phyloP scores from a whole-genome alignment of 2,888 invertebrate genomes.

The Branchinecta sandiegonensis region DNA sequence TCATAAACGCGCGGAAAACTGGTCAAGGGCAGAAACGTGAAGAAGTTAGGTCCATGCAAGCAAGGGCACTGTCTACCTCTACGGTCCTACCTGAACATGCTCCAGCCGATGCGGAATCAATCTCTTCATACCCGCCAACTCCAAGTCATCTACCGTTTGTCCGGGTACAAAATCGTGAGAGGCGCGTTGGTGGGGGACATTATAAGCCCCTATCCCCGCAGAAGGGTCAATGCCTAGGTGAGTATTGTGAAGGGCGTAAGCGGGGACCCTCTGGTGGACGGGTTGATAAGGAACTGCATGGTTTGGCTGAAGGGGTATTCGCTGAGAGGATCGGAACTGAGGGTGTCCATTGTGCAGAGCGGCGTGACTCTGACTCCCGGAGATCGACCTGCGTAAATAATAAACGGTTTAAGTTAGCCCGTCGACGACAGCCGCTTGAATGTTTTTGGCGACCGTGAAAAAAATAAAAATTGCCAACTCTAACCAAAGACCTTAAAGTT shows the following conservation, averaged over 20 bases:
- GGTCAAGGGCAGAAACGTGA: too few species aligned
- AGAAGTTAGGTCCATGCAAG: too few species aligned
- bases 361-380: too few species aligned
- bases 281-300: background rate
- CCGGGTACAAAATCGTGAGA: constrained; percentile 31
- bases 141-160: constrained; percentile 29
- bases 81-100: background rate
- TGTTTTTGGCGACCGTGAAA: too few species aligned
- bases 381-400: too few species aligned
- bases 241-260: constrained; percentile 20
- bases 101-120: constrained; percentile 11
- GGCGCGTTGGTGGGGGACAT: constrained; percentile 35
- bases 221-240: constrained; percentile 22
- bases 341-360: background rate
- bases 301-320: background rate
- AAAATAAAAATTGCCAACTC: too few species aligned
- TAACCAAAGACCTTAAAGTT: too few species aligned
- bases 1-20: too few species aligned
- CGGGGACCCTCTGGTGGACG: constrained; percentile 19
- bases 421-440: too few species aligned
- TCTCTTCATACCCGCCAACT: constrained; percentile 27
- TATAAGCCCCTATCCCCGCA: constrained; percentile 32
- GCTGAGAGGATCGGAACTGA: constrained; percentile 2
- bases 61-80: constrained; percentile 12
- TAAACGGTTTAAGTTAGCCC: too few species aligned